A percentile compares a stretch with the other conserved stretches of the same genome.
These are phyloP conservation scores for Diarsia brunnea DNA, from an alignment of 2,888 invertebrate species.

Conservation along the genomic window DNA sequence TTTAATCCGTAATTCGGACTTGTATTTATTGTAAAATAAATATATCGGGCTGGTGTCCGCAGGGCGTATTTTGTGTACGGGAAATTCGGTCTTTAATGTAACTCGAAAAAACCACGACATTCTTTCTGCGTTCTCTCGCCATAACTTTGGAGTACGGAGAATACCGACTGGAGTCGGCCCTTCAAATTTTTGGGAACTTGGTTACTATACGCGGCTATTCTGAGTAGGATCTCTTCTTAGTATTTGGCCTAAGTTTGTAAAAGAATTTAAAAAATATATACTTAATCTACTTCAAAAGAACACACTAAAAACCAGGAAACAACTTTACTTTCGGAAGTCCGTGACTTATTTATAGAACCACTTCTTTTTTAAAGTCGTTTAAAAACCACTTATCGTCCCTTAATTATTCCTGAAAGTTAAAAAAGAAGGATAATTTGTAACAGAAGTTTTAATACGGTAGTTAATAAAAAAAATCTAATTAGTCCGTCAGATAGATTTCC, in stretches of 20 bases:
- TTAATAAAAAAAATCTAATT: no score
- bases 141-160: not conserved
- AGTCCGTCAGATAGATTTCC: no score
- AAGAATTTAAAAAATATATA: no score
- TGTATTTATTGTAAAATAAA: no score
- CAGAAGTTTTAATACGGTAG: slow-evolving; percentile 31
- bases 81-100: not conserved
- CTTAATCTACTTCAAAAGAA: no score
- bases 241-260: not conserved
- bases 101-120: not conserved
- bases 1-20: not conserved
- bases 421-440: not conserved
- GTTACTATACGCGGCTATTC: not conserved
- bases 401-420: not conserved
- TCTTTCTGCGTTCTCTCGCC: not conserved
- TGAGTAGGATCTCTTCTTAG: not conserved
- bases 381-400: not conserved
- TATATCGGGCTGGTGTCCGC: no score
- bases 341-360: no score
- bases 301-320: no score
- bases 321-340: no score
- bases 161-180: not conserved
- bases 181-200: not conserved
- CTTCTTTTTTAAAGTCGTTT: not conserved
- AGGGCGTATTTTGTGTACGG: no score